These are phyloP conservation scores for Drosophila neotestacea DNA, from an alignment of 2,888 invertebrate species.

Conservation along the genomic window DNA sequence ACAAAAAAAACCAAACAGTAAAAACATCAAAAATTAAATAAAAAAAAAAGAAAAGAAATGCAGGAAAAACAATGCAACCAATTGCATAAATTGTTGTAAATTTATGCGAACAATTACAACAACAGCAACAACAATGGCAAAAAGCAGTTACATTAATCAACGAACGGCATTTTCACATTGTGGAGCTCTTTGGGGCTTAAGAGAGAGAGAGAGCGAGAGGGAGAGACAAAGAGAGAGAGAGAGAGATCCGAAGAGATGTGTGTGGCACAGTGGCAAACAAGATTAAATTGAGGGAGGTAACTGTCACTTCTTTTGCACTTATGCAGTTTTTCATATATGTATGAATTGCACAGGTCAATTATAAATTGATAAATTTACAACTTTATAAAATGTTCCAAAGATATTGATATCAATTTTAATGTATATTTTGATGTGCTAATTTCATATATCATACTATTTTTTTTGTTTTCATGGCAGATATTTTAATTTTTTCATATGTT, in stretches of 20 bases:
- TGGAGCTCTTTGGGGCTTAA: neutral
- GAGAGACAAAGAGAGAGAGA: neutral
- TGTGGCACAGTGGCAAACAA: neutral
- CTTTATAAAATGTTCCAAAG: neutral
- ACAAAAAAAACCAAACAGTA: slow-evolving; percentile 30
- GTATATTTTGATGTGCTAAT: too few species aligned
- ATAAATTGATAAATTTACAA: neutral
- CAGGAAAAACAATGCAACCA: slow-evolving; percentile 57
- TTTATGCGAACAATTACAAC: slow-evolving; percentile 70
- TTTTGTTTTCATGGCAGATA: too few species aligned
- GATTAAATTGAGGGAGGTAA: neutral
- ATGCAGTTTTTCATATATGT: slow-evolving; percentile 6
- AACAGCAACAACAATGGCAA: slow-evolving; percentile 35
- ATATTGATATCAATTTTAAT: too few species aligned
- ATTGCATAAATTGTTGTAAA: slow-evolving; percentile 72
- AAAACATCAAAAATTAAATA: slow-evolving; percentile 10
- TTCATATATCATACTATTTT: too few species aligned
- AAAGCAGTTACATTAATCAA: slow-evolving; percentile 37
- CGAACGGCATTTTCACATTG: slow-evolving; percentile 37
- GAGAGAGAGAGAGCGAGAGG: neutral
- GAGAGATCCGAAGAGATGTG: neutral
- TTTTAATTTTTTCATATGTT: too few species aligned
- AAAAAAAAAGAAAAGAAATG: slow-evolving; percentile 14
- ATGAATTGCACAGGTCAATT: neutral
- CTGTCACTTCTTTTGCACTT: slow-evolving; percentile 1